These are phyloP conservation scores for Streptopelia turtur DNA, from an alignment of 2,797 vertebrate genomes.

Conservation along the genomic window DNA sequence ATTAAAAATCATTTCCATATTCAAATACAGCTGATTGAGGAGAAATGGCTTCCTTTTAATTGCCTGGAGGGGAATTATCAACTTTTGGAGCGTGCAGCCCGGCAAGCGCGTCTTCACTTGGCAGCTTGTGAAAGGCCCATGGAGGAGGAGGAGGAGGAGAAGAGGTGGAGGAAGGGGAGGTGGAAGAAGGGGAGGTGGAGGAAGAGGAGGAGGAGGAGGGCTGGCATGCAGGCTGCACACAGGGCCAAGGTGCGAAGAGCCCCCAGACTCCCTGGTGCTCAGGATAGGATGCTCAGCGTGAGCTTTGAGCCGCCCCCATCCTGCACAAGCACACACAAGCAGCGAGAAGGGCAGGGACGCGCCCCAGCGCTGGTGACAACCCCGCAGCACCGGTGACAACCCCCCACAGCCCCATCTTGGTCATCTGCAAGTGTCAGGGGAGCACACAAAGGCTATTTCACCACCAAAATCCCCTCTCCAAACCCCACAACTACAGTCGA, in stretches of 20 bases:
- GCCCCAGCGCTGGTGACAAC: not conserved
- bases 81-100: conserved; percentile 38
- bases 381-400: too few relatives aligned
- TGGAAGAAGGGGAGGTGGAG: not conserved
- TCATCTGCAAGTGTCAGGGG: fast-evolving
- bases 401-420: not conserved
- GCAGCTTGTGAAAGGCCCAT: not conserved
- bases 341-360: fast-evolving
- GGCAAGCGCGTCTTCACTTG: conserved; percentile 3
- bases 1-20: conserved; percentile 86
- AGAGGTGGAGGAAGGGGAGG: not conserved
- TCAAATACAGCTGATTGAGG: conserved; percentile 82
- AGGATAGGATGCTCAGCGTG: not conserved
- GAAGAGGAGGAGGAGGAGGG: not conserved
- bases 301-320: not conserved
- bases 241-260: not conserved
- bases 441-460: not conserved
- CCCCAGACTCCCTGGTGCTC: fast-evolving
- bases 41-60: conserved; percentile 79
- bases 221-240: fast-evolving
- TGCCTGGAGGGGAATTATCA: conserved; percentile 69
- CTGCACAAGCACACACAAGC: not conserved
- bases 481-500: fast-evolving
- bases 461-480: not conserved
- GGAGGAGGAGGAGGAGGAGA: not conserved